These are phyloP conservation scores for Protomyctophum bolini DNA, from an alignment of 2,113 vertebrate species.

Conservation along the genomic window DNA sequence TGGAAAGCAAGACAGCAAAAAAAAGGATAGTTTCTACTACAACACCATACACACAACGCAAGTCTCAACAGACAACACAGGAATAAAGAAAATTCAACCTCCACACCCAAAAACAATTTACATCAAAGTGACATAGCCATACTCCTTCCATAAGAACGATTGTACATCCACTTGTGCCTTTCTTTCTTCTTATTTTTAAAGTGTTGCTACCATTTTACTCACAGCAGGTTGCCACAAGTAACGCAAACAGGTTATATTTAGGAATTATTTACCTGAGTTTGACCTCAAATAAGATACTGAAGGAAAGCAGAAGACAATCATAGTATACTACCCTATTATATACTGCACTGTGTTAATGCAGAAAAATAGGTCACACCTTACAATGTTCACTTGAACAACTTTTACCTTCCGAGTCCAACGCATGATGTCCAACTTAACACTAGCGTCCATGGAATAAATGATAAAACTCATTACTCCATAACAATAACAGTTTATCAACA, in stretches of 20 bases:
- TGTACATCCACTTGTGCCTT: background rate
- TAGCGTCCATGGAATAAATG: constrained; percentile 50
- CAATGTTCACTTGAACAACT: background rate
- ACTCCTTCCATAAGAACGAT: background rate
- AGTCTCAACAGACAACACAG: constrained; percentile 34
- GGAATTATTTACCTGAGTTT: constrained; percentile 72
- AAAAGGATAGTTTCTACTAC: constrained; percentile 3
- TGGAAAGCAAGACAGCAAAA: constrained; percentile 27
- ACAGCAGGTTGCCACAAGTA: background rate
- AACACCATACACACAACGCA: constrained; percentile 24
- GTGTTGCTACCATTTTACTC: constrained; percentile 12
- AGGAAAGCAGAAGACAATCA: constrained; percentile 35
- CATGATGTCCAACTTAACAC: background rate
- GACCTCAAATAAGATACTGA: constrained; percentile 68
- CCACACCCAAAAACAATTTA: constrained; percentile 26
- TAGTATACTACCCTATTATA: constrained; percentile 11
- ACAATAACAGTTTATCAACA: constrained; percentile 29
- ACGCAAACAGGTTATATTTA: constrained; percentile 2
- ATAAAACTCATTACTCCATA: constrained; percentile 75
- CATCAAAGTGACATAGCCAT: constrained; percentile 16
- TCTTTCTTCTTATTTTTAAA: background rate
- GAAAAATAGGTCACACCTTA: background rate
- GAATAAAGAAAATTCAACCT: constrained; percentile 23
- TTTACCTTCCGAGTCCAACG: background rate
- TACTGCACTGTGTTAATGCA: background rate